Percentiles rank a stretch among this genome's conserved stretches.
Evolutionary conservation across 2,888 invertebrate genomes (phyloP).

Genomic region (Troglohyphantes excavatus): DNA sequence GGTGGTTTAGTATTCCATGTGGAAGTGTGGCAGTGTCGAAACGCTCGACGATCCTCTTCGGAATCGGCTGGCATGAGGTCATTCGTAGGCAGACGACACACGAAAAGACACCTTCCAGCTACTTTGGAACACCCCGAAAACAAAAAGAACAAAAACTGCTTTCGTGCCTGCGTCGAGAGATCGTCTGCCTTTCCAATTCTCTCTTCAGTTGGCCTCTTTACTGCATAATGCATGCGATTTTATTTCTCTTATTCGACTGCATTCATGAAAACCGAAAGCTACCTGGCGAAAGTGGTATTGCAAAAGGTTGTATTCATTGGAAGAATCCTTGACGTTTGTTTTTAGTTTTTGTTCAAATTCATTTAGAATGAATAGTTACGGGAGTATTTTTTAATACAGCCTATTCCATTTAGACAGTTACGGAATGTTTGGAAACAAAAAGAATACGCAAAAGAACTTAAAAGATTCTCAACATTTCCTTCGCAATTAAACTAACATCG

Average conservation of each 20-base stretch:
- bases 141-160: conserved; percentile 9
- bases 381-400: background rate
- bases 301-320: conserved; percentile 11
- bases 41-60: conserved; percentile 6
- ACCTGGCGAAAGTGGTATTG: background rate
- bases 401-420: too few species aligned
- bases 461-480: too few species aligned
- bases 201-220: conserved; percentile 47
- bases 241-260: conserved; percentile 5
- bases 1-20: conserved; percentile 19
- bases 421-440: too few species aligned
- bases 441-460: too few species aligned
- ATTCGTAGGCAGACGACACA: conserved; percentile 63
- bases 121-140: conserved; percentile 49
- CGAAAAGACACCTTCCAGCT: conserved; percentile 51
- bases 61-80: conserved; percentile 41
- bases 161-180: conserved; percentile 30
- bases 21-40: conserved; percentile 33
- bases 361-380: background rate
- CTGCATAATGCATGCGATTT: conserved; percentile 46
- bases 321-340: background rate
- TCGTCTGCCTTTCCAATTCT: conserved; percentile 32
- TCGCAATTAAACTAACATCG: too few species aligned
- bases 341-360: background rate
- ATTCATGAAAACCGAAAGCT: conserved; percentile 6